Evolutionary conservation across 2,113 vertebrate genomes (phyloP), one percentile per base, ranked within the genome.

Genomic region (Heterotilapia buettikoferi): DNA sequence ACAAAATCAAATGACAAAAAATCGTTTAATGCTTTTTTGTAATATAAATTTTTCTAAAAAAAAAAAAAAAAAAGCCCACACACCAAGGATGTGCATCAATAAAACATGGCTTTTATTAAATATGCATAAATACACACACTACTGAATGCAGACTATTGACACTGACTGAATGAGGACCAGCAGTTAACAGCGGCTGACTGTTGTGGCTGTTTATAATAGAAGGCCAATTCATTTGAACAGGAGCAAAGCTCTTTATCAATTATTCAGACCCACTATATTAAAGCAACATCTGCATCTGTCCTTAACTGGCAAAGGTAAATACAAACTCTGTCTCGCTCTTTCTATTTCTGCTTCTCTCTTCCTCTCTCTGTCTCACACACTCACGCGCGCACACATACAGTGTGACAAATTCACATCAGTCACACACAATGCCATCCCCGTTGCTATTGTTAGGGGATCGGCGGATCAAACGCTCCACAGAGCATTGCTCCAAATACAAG

Each of bases 331-430:
- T 50, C 33, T 47, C 31, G 13, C 21, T 61, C 16, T 45, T 14
- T 12, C 68, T 63, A n/a, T 84, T n/a, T 16, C 50, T 24, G 56
- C 19, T 82, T 73, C 24, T 40, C 12, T 66, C 38, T 36, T 14
- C 11, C 40, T 76, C 83, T 31, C 66, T 59, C 81, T n/a, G 33
- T n/a, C 33, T 21, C 33, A 66, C 78, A 29, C 56, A 85, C 83
- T 26, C 78, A 68, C 43, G 50, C 53, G 29, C 85, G 56, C 81
- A 93, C 86, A 92, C 80, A 83, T n/a, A 88, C 85, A 88, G 90
- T 95, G 96, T 95, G 95, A 94, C 95, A 93, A 96, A 97, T 96
- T 84, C 93, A 93, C 92, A 97, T 96, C 95, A 91, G 96, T 96
- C 96, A 95, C 96, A 96, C 95, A 96, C 95, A 95, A 96, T 95